Evolutionary conservation across 2,797 vertebrate genomes (phyloP).

Genomic region (Alcedo atthis): DNA sequence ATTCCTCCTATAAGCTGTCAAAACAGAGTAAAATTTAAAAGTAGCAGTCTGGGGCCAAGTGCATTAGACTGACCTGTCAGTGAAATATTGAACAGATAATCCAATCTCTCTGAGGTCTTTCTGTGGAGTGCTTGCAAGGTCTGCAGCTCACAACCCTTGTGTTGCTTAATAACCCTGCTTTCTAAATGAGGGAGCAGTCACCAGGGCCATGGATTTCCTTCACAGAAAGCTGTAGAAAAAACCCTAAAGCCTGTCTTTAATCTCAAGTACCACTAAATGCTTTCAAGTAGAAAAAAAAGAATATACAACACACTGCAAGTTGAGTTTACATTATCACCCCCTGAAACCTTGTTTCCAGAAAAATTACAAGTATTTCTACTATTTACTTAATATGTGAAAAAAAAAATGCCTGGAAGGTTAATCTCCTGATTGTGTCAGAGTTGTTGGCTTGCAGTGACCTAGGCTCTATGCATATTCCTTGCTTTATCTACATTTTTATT

Average conservation of each 20-base stretch:
- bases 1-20: background rate
- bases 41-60: background rate
- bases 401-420: background rate
- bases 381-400: background rate
- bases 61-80: background rate
- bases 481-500: background rate
- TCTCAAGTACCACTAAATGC: background rate
- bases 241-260: background rate
- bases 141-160: background rate
- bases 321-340: background rate
- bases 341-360: background rate
- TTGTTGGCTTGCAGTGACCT: background rate
- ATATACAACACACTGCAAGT: background rate
- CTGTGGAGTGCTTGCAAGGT: background rate
- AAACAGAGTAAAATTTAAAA: background rate
- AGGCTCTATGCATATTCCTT: background rate
- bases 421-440: background rate
- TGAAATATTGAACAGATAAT: background rate
- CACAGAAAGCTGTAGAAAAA: background rate
- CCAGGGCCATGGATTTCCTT: background rate
- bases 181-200: background rate
- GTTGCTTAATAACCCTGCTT: background rate
- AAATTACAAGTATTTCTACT: background rate
- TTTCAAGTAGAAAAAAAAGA: background rate
- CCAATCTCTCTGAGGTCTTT: accelerated